phyloP scores from a whole-genome alignment of 53 echinoderm and acorn worm species.

The Hippasteria phrygiana region DNA sequence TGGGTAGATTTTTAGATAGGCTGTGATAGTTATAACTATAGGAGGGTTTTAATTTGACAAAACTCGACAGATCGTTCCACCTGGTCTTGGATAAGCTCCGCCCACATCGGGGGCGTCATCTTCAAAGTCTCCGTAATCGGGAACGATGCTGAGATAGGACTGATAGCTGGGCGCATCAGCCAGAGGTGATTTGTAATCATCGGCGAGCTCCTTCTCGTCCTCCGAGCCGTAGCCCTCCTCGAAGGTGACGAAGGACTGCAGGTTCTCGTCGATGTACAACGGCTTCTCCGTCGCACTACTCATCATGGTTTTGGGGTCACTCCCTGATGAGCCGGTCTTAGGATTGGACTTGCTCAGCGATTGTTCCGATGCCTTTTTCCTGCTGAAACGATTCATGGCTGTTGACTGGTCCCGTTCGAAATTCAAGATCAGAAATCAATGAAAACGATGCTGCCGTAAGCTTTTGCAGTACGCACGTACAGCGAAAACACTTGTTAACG shows the following conservation, averaged over 20 bases:
- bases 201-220: conserved; percentile 58
- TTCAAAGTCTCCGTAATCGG: conserved; percentile 60
- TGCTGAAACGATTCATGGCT: conserved; percentile 33
- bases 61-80: neutral
- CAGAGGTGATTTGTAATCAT: conserved; percentile 78
- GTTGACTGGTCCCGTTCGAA: neutral
- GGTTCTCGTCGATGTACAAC: conserved; percentile 34
- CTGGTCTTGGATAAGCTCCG: conserved; percentile 13
- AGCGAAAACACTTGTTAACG: too few relatives aligned
- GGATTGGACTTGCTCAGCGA: neutral
- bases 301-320: neutral
- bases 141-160: conserved; percentile 83
- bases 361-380: neutral
- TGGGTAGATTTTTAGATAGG: neutral
- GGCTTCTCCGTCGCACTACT: neutral
- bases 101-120: neutral
- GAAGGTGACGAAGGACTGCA: conserved; percentile 20
- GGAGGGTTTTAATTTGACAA: neutral
- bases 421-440: neutral
- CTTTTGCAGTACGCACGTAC: too few relatives aligned
- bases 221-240: conserved; percentile 64
- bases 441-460: too few relatives aligned
- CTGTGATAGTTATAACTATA: neutral
- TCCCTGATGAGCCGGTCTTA: neutral
- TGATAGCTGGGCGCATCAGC: conserved; percentile 79